These are phyloP conservation scores for Lucilia sericata DNA, from an alignment of 1,140 invertebrate genomes.

Conservation along the genomic window DNA sequence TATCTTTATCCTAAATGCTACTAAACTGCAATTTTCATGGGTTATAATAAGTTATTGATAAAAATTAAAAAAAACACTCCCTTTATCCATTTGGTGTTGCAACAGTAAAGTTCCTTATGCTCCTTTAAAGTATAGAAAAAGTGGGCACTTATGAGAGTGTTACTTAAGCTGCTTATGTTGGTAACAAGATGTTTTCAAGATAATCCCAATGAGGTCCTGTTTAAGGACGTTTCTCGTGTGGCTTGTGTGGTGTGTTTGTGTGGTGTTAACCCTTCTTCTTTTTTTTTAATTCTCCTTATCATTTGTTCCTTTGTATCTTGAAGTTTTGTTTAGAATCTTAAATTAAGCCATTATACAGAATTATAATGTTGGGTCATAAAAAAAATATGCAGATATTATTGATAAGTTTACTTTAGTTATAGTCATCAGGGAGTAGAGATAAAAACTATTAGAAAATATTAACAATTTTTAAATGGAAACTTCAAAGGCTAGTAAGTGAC, in stretches of 20 bases:
- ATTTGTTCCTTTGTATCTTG: background rate
- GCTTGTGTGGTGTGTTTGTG: background rate
- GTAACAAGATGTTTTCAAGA: slow-evolving; percentile 4
- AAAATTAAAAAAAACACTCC: background rate
- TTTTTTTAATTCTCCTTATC: background rate
- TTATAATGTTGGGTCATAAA: slow-evolving; percentile 15
- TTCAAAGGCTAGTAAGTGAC: slow-evolving; percentile 9
- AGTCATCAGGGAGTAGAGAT: background rate
- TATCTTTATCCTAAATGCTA: background rate
- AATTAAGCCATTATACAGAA: background rate
- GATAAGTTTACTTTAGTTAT: background rate
- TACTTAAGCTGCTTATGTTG: background rate
- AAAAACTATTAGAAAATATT: slow-evolving; percentile 38
- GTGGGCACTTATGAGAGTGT: background rate
- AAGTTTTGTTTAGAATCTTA: background rate
- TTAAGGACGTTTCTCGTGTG: background rate
- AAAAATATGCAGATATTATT: background rate
- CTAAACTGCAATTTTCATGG: slow-evolving; percentile 26
- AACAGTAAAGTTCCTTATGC: background rate
- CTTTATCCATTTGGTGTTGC: background rate
- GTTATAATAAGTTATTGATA: slow-evolving; percentile 25
- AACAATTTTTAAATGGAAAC: slow-evolving; percentile 15
- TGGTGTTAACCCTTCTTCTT: background rate
- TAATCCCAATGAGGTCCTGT: background rate
- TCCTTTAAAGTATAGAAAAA: background rate